These are phyloP conservation scores for human (Homo sapiens) DNA, from an alignment of 2,113 vertebrate genomes.

Conservation along the genomic window DNA sequence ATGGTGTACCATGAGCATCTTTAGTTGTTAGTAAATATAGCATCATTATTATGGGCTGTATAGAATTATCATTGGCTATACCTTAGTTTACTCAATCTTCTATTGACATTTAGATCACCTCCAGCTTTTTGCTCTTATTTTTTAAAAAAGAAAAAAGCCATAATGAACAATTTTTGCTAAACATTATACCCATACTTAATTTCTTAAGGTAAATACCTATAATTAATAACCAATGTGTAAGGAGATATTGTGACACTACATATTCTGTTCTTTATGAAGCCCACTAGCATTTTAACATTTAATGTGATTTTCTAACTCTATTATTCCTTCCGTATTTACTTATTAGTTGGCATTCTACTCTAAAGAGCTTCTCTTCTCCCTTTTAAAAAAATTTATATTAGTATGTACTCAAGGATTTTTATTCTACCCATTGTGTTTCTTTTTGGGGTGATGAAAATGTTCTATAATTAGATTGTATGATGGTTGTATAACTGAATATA, in stretches of 20 bases:
- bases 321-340: neutral
- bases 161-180: neutral
- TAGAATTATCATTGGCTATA: neutral
- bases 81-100: neutral
- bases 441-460: neutral
- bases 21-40: neutral
- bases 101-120: neutral
- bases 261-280: neutral
- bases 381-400: neutral
- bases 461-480: neutral
- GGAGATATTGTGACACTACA: neutral
- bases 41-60: neutral
- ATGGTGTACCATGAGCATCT: neutral
- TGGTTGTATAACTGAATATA: neutral
- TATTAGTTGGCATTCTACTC: neutral
- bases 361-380: neutral
- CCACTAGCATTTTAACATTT: neutral
- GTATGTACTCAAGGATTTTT: neutral
- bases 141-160: neutral
- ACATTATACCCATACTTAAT: slow-evolving; percentile 11
- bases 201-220: neutral
- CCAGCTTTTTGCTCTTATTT: neutral
- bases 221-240: neutral
- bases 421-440: slow-evolving; percentile 22
- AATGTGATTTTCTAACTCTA: neutral